Conservation (phyloP, 2,113 vertebrate species). For the Rutilus rutilus region DNA sequence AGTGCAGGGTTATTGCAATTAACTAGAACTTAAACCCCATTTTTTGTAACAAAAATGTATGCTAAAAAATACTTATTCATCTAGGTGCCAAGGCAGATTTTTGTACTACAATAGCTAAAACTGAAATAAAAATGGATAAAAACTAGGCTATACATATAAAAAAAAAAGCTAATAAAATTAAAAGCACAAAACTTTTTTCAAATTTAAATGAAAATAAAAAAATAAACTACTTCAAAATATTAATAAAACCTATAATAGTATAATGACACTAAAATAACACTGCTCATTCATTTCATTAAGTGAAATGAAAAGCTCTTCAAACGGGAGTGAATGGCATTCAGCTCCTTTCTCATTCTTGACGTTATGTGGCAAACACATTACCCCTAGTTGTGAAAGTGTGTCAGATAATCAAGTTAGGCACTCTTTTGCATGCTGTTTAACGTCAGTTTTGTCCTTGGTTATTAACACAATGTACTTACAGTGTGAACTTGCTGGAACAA, state of each 20-base stretch:
- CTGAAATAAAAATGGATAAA: no score
- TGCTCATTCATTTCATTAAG: background rate
- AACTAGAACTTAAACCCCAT: background rate
- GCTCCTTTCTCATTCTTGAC: background rate
- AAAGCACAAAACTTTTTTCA: no score
- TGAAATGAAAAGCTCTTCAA: background rate
- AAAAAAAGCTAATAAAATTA: no score
- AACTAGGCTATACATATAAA: no score
- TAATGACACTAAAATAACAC: background rate
- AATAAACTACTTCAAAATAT: no score
- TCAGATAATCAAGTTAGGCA: background rate
- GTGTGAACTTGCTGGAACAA: constrained; percentile 29
- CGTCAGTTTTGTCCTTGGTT: constrained; percentile 34
- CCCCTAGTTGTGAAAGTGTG: background rate
- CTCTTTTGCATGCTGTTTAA: background rate
- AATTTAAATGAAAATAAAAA: no score
- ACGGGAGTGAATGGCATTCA: background rate
- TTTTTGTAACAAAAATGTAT: no score
- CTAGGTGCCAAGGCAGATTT: background rate
- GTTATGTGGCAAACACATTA: background rate
- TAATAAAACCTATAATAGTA: background rate
- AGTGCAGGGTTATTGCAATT: background rate
- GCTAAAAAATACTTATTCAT: no score
- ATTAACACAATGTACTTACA: constrained; percentile 9
- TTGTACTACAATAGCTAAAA: no score